Percentiles rank a stretch among this genome's conserved stretches.
Evolutionary conservation across 2,113 vertebrate genomes (phyloP).

Genomic region (Plotosus lineatus): DNA sequence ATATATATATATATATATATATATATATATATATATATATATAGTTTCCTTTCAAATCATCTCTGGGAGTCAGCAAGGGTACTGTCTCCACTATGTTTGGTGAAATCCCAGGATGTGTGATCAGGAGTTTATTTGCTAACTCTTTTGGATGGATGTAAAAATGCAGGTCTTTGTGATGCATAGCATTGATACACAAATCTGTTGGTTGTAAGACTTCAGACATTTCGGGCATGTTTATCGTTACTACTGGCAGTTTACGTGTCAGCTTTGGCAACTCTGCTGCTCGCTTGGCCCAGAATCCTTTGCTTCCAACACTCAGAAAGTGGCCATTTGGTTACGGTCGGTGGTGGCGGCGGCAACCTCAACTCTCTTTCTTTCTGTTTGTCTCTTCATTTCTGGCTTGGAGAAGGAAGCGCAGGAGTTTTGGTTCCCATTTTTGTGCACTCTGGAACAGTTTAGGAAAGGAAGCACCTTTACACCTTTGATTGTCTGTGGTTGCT

Average conservation of each 20-base stretch:
- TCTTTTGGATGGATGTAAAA: no score
- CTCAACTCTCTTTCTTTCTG: conserved; percentile 39
- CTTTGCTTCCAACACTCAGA: conserved; percentile 32
- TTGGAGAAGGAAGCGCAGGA: conserved; percentile 74
- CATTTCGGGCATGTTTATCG: no score
- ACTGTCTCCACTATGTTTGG: no score
- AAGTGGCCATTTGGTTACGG: conserved; percentile 39
- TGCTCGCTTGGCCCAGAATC: conserved; percentile 4
- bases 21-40: no score
- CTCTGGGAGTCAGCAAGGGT: no score
- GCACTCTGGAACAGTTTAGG: conserved; percentile 87
- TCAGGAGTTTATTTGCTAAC: no score
- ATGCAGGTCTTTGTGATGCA: neutral
- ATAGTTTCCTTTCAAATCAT: no score
- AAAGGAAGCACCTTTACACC: conserved; percentile 99
- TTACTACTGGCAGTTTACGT: neutral
- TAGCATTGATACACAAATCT: neutral
- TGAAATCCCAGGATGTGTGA: no score
- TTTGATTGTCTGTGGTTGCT: conserved; percentile 95
- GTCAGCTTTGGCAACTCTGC: neutral
- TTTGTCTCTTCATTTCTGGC: conserved; percentile 43
- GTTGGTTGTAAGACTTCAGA: neutral
- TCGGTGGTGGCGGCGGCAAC: conserved; percentile 33
- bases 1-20: no score
- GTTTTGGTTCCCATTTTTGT: conserved; percentile 88